Conservation (phyloP, 2,888 invertebrate genomes). For the Xestia xanthographa region DNA sequence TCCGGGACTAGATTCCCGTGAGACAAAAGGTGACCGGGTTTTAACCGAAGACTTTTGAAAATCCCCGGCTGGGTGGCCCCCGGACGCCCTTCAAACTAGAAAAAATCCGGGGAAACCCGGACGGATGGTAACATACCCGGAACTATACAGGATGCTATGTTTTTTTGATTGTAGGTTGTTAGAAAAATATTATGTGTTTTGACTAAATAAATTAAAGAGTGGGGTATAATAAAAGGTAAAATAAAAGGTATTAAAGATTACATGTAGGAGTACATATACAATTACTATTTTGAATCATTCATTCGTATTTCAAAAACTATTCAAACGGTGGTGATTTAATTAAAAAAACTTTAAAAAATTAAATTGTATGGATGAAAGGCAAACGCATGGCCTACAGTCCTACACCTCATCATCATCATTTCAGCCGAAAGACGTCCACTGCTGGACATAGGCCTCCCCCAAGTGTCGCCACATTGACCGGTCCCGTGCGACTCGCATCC, state of each 20-base stretch:
- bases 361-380: neutral
- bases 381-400: constrained; percentile 7
- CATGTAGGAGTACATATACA: too few relatives aligned
- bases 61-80: too few relatives aligned
- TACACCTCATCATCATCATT: too few relatives aligned
- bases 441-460: too few relatives aligned
- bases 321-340: too few relatives aligned
- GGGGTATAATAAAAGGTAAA: neutral
- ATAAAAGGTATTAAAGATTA: neutral
- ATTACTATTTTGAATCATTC: neutral
- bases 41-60: neutral
- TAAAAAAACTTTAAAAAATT: neutral
- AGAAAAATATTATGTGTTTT: neutral
- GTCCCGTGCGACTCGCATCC: too few relatives aligned
- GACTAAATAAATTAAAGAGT: neutral
- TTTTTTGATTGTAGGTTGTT: too few relatives aligned
- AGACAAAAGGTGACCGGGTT: neutral
- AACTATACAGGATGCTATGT: neutral
- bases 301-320: neutral
- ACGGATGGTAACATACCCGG: too few relatives aligned
- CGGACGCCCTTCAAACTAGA: neutral
- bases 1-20: neutral
- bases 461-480: too few relatives aligned
- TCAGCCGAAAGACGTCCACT: too few relatives aligned
- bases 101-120: neutral